Evolutionary conservation across 2,113 vertebrate species (phyloP).

Genomic region (Misgurnus mizolepis): DNA sequence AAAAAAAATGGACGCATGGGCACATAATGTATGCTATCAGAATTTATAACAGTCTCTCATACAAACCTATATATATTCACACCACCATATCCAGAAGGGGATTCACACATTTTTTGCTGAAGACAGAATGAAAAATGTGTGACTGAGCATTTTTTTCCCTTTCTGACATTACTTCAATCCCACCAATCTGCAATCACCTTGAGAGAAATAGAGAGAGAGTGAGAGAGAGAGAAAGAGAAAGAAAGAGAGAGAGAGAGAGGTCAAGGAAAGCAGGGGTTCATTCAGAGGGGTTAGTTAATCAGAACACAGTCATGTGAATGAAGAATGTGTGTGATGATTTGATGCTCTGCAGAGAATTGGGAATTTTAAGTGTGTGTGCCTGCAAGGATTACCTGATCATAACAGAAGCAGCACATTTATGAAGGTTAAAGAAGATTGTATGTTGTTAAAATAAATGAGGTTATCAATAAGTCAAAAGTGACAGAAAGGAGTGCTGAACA

Average conservation of each 20-base stretch:
- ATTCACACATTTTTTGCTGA: constrained; percentile 44
- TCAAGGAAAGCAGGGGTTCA: not conserved
- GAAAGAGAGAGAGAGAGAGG: not conserved
- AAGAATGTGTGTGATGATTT: constrained; percentile 13
- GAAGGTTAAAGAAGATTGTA: constrained; percentile 31
- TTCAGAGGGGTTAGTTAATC: constrained; percentile 16
- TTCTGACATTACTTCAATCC: constrained; percentile 40
- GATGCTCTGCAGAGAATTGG: not conserved
- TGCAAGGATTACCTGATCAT: constrained; percentile 27
- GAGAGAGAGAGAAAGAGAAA: not conserved
- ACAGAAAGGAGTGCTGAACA: not conserved
- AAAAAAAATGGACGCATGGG: too few relatives aligned
- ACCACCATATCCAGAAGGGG: constrained; percentile 6
- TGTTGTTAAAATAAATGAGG: constrained; percentile 16
- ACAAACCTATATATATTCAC: constrained; percentile 37
- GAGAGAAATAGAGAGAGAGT: not conserved
- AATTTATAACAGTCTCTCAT: too few relatives aligned
- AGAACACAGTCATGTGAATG: not conserved
- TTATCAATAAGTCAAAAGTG: constrained; percentile 22
- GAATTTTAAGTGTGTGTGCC: constrained; percentile 1
- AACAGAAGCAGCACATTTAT: not conserved
- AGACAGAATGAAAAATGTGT: constrained; percentile 50
- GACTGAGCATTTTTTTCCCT: constrained; percentile 42
- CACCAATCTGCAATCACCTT: constrained; percentile 47
- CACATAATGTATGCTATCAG: too few relatives aligned